Evolutionary conservation across 1,140 invertebrate species (phyloP).

Genomic region (Ceratina australensis): DNA sequence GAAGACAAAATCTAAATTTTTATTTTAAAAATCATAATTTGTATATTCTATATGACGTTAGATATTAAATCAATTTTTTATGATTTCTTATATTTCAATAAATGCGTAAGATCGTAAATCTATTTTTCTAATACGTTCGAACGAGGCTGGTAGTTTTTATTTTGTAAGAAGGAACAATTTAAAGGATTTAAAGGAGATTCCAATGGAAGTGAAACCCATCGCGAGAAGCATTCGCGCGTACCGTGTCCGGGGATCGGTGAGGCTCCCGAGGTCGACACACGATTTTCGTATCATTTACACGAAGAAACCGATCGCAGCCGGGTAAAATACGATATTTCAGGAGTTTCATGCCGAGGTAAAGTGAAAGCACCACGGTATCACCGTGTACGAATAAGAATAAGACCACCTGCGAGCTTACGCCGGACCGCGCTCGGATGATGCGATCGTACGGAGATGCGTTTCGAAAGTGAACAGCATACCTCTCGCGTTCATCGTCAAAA

Average conservation of each 20-base stretch:
- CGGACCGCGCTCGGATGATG: not conserved
- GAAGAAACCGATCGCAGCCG: conserved; percentile 47
- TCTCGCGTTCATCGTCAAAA: conserved; percentile 50
- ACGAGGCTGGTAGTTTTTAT: too few relatives aligned
- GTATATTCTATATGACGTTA: too few relatives aligned
- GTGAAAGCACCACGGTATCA: conserved; percentile 44
- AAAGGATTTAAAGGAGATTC: too few relatives aligned
- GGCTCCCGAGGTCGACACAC: conserved; percentile 16
- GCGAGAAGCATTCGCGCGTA: not conserved
- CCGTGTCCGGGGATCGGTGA: not conserved
- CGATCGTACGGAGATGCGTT: conserved; percentile 18
- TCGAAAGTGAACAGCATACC: conserved; percentile 34
- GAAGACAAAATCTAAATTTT: too few relatives aligned
- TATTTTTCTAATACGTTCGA: too few relatives aligned
- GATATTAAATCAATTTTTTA: too few relatives aligned
- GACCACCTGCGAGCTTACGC: conserved; percentile 17
- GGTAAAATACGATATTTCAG: conserved; percentile 51
- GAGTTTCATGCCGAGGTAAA: conserved; percentile 37
- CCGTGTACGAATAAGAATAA: conserved; percentile 44
- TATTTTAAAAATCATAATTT: too few relatives aligned
- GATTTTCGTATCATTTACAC: conserved; percentile 52
- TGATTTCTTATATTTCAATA: too few relatives aligned
- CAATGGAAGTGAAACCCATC: conserved; percentile 23
- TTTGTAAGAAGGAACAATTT: not conserved
- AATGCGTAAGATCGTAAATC: too few relatives aligned